These are phyloP conservation scores for Helobdella robusta DNA, from an alignment of 2,888 invertebrate genomes.

Conservation along the genomic window DNA sequence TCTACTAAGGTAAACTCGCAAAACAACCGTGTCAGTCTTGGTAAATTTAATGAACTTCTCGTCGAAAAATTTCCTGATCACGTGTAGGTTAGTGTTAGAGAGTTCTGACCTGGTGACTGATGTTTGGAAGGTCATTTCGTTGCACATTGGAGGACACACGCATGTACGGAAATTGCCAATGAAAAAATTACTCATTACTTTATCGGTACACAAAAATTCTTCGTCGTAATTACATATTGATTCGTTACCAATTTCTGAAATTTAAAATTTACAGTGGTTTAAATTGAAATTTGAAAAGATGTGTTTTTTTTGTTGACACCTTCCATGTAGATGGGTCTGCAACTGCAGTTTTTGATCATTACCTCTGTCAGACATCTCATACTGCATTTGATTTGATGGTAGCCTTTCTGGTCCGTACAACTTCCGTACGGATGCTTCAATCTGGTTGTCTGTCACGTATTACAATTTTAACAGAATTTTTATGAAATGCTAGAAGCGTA, in stretches of 20 bases:
- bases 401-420: constrained; percentile 11
- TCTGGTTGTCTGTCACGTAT: background rate
- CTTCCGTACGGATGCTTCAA: constrained; percentile 14
- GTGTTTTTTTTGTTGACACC: constrained; percentile 4
- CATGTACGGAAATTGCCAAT: background rate
- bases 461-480: background rate
- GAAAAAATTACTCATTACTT: background rate
- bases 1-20: constrained; percentile 1
- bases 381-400: constrained; percentile 13
- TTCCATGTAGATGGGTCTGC: background rate
- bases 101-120: background rate
- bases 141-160: constrained; percentile 14
- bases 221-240: constrained; percentile 13
- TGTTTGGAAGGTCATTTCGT: background rate
- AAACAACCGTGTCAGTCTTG: background rate
- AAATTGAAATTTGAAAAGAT: background rate
- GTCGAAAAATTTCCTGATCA: background rate
- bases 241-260: background rate
- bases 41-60: background rate
- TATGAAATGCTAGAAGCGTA: background rate
- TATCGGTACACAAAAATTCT: background rate
- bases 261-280: background rate
- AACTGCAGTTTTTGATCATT: background rate
- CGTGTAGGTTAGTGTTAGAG: background rate
- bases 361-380: background rate